Base-by-base conservation (phyloP, 2,113 vertebrate genomes). In the Orycteropus afer region DNA sequence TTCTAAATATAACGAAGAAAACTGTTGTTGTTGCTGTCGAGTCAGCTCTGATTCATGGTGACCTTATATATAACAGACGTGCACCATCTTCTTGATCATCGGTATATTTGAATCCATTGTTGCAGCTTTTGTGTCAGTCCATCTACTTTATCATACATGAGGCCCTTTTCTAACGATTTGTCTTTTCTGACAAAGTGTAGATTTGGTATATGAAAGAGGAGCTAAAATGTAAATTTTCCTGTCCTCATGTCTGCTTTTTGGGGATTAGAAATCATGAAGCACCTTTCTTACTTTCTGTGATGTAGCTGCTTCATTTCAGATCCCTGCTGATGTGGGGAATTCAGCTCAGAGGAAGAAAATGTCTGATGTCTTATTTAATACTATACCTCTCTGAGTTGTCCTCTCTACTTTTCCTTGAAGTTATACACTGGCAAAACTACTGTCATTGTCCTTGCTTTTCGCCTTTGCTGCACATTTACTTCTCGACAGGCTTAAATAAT, bases 401-500 rank as follows among this genome's bases (percentile, higher is more conserved):
- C 78, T 89, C 27, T 83, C 49, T 67, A n/a, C 73, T 85, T 96
- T 94, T 95, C 73, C 94, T 85, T 82, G 47, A 95, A 95, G 93
- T 92, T 47, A 51, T 2, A 88, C 77, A 42, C n/a, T 88, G 45
- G 32, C 20, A 88, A 76, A 90, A 88, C 71, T 61, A 61, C 57
- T 79, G 51, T 81, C 87, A 86, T 95, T 94, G 89, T 81, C 96
- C 94, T 96, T 94, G 91, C 63, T 94, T 85, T 95, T 81, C 20
- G 23, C 84, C 91, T 96, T 89, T 93, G 91, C 82, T 90, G 76
- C 45, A 82, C 94, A 96, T 95, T 97, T 96, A 78, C 79, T 91
- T 97, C 86, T 65, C 15, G 37, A 81, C 78, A 90, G 88, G 69
- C 82, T 96, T 86, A 94, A 95, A 96, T 97, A 93, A 96, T 91